Evolutionary conservation across 2,888 invertebrate species (phyloP).

Genomic region (Campaea margaritaria): DNA sequence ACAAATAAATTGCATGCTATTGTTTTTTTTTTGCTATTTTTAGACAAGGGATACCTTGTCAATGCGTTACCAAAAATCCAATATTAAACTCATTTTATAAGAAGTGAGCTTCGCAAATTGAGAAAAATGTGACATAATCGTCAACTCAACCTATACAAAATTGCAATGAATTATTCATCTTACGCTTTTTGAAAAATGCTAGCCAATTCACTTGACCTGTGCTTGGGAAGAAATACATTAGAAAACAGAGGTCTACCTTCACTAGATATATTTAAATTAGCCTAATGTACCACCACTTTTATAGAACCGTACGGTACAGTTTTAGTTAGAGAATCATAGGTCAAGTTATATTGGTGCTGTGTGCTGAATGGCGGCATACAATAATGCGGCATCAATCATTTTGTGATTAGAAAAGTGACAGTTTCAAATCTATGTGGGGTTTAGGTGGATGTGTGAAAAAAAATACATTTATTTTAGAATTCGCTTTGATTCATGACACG

Average conservation of each 20-base stretch:
- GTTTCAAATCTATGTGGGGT: slow-evolving; percentile 43
- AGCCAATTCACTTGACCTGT: background rate
- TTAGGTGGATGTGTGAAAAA: slow-evolving; percentile 31
- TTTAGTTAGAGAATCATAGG: background rate
- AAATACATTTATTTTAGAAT: slow-evolving; percentile 3
- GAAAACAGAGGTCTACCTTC: background rate
- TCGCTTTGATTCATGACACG: no score
- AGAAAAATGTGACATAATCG: slow-evolving; percentile 8
- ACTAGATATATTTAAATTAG: background rate
- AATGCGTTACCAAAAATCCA: background rate
- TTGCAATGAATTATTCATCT: slow-evolving; percentile 6
- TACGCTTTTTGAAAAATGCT: background rate
- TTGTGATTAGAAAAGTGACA: slow-evolving; percentile 43
- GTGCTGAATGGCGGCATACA: slow-evolving; percentile 32
- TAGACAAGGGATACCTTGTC: no score
- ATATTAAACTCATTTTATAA: background rate
- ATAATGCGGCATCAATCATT: slow-evolving; percentile 43
- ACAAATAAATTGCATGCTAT: no score
- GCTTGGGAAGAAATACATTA: background rate
- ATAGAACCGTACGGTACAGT: background rate
- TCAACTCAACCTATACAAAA: slow-evolving; percentile 2
- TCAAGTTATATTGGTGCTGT: slow-evolving; percentile 7
- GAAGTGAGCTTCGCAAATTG: slow-evolving; percentile 2
- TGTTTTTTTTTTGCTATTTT: no score
- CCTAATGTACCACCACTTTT: background rate